Conservation (phyloP, 2,888 invertebrate species). For the Noctuana brunneofusca region DNA sequence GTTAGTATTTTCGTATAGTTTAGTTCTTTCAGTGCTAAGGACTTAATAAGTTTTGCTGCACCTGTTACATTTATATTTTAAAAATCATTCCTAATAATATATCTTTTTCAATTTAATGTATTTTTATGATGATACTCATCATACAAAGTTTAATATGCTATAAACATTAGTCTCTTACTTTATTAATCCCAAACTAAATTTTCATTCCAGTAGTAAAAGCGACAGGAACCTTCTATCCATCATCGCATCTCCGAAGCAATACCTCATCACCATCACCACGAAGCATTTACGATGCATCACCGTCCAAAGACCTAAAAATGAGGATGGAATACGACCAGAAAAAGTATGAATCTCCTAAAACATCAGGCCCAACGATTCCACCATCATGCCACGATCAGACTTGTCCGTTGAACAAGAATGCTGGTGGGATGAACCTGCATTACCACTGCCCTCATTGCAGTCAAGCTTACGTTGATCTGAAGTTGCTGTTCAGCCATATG, state of each 20-base stretch:
- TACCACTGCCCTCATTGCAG: slow-evolving; percentile 77
- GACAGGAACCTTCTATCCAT: slow-evolving; percentile 95
- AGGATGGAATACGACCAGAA: slow-evolving; percentile 70
- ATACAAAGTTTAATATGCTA: no score
- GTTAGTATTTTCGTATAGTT: no score
- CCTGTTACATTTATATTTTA: no score
- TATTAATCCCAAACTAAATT: slow-evolving; percentile 35
- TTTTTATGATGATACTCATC: no score
- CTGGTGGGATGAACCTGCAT: slow-evolving; percentile 75
- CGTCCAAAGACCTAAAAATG: slow-evolving; percentile 76
- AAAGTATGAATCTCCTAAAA: slow-evolving; percentile 66
- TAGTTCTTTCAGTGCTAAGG: no score
- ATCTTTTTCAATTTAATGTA: no score
- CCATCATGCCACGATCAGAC: slow-evolving; percentile 84
- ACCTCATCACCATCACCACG: slow-evolving; percentile 79
- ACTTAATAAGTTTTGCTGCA: no score
- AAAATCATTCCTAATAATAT: no score
- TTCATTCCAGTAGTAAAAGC: slow-evolving; percentile 94
- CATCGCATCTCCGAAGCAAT: slow-evolving; percentile 85
- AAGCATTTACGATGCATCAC: slow-evolving; percentile 79
- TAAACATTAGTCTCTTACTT: background rate
- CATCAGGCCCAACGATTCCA: slow-evolving; percentile 72
- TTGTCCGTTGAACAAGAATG: slow-evolving; percentile 73
- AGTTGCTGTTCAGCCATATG: slow-evolving; percentile 76
- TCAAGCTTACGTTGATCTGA: slow-evolving; percentile 75